Evolutionary conservation across 2,797 vertebrate genomes (phyloP).

Genomic region (Petrocephalus schoutedeni): DNA sequence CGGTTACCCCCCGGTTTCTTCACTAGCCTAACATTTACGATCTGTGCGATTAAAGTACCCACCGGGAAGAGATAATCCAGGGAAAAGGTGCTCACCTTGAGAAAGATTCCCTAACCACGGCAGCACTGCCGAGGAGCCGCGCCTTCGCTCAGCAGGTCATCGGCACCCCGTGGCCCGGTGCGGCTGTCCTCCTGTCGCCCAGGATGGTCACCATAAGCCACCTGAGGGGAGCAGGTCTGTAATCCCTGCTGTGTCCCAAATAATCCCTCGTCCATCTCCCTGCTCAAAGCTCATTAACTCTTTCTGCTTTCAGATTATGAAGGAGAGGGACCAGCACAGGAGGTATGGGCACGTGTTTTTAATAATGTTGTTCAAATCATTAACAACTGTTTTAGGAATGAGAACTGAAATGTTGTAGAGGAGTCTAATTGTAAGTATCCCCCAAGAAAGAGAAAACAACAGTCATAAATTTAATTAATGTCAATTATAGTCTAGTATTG

Average conservation of each 20-base stretch:
- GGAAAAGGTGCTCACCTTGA: neutral
- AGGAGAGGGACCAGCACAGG: neutral
- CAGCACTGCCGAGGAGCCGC: neutral
- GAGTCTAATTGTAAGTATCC: no score
- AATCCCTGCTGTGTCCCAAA: constrained; percentile 66
- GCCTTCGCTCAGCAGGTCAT: neutral
- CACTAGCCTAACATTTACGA: neutral
- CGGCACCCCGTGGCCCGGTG: neutral
- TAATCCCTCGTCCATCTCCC: constrained; percentile 58
- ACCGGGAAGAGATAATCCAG: neutral
- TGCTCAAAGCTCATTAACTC: constrained; percentile 17
- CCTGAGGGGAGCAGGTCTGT: constrained; percentile 45
- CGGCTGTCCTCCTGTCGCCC: neutral
- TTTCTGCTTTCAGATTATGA: neutral
- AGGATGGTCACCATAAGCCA: neutral
- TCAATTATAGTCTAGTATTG: neutral
- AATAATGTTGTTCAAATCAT: neutral
- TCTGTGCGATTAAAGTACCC: neutral
- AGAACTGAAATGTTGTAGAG: neutral
- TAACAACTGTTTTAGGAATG: neutral
- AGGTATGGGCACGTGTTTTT: neutral
- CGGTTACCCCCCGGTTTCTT: neutral
- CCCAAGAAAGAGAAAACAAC: neutral
- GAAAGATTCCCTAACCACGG: neutral
- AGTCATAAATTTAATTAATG: neutral